Evolutionary conservation across 92 coral and sea anemone species (phyloP).

Genomic region (Virgularia gustaviana): DNA sequence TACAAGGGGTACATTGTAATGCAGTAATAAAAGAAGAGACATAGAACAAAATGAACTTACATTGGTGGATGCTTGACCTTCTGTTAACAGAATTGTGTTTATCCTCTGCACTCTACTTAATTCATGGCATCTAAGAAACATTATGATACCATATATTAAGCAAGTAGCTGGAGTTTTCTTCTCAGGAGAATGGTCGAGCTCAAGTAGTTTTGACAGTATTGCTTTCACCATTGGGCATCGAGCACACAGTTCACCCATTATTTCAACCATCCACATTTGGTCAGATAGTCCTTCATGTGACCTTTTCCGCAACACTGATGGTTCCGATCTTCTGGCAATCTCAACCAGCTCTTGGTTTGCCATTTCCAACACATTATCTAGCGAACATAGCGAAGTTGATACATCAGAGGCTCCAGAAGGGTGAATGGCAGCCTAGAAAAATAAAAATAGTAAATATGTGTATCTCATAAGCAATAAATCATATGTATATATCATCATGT

Average conservation of each 20-base stretch:
- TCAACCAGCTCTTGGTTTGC: not conserved
- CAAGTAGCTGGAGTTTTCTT: slow-evolving; percentile 5
- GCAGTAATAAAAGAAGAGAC: too few relatives aligned
- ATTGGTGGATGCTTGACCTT: slow-evolving; percentile 24
- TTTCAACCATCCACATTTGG: slow-evolving; percentile 6
- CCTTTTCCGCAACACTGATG: slow-evolving; percentile 13
- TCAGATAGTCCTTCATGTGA: slow-evolving; percentile 7
- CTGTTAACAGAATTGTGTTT: slow-evolving; percentile 22
- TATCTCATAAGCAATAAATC: too few relatives aligned
- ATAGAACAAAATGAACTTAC: slow-evolving; percentile 12
- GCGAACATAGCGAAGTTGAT: too few relatives aligned
- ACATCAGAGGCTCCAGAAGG: too few relatives aligned
- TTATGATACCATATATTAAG: slow-evolving; percentile 23
- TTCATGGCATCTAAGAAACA: slow-evolving; percentile 19
- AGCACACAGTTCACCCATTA: not conserved
- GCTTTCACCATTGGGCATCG: slow-evolving; percentile 7
- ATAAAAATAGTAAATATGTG: too few relatives aligned
- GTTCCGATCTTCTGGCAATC: slow-evolving; percentile 13
- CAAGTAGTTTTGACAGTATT: slow-evolving; percentile 6
- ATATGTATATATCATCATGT: too few relatives aligned
- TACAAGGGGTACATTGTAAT: too few relatives aligned
- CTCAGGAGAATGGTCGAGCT: not conserved
- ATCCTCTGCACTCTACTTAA: slow-evolving; percentile 17
- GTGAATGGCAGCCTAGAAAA: too few relatives aligned
- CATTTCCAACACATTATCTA: not conserved